Evolutionary conservation across 1,140 invertebrate genomes (phyloP), one percentile per base, ranked within the genome.

Genomic region (Eumaeus atala): DNA sequence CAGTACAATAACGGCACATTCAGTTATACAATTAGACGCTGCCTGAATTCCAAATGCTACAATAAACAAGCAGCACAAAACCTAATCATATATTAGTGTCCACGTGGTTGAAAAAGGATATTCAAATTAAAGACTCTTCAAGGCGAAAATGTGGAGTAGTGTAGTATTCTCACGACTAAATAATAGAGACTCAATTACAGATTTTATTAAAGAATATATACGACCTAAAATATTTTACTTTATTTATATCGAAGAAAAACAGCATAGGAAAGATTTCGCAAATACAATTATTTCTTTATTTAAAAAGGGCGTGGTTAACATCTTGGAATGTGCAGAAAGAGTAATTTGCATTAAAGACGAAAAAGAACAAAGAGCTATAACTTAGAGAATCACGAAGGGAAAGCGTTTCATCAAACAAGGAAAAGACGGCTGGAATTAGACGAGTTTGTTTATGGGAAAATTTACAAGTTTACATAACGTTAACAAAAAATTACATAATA

Each of bases 301-400:
- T 47, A 67, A 66, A 57, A 66, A 62, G n/a, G 54, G 33, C 10
- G 47, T 33, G n/a, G 35, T 56, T 47, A 50, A 44, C 11, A 40
- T 61, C 21, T n/a, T 17, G 33, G 58, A 55, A 49, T 60, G 58
- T 52, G 66, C 65, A 12, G 51, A 72, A 54, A 21, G 69, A 47
- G 57, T 70, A 47, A 40, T 61, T 11, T 58, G 47, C 37, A 17
- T 66, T 40, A 49, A 53, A 17, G 50, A 61, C n/a, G 64, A 64
- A 55, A 17, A 40, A 2, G 62, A 70, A 56, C 65, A 67, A 50
- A 55, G 12, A 36, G 61, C 48, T n/a, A 59, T 72, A 28, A 38
- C 62, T 11, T 38, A 35, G 66, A 72, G 59, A 56, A 67, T 37
- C 71, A 74, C 28, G 52, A 64, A 47, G 65, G 69, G 4, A 74